Conservation (phyloP, 35 echinoderm and acorn worm species). For the Acanthaster planci region DNA sequence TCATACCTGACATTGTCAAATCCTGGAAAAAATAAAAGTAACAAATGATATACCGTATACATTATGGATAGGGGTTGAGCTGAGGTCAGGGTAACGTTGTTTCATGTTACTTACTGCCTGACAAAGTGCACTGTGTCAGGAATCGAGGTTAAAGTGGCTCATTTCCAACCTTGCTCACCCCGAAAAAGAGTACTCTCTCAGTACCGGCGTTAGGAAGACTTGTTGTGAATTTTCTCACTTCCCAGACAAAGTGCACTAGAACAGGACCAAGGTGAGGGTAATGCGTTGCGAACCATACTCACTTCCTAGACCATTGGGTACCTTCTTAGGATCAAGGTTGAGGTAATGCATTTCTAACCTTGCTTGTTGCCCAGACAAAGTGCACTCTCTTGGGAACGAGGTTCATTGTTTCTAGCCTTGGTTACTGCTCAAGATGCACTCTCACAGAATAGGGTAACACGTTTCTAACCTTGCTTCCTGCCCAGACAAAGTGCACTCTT, state of each 20-base stretch:
- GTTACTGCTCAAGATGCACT: background rate
- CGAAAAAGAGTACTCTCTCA: no score
- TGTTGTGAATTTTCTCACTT: no score
- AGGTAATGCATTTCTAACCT: background rate
- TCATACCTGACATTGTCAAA: conserved; percentile 17
- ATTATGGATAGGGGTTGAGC: no score
- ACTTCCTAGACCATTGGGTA: background rate
- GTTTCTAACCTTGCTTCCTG: conserved; percentile 33
- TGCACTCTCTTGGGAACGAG: background rate
- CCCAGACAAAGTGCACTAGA: background rate
- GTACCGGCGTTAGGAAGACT: no score
- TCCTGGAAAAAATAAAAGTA: conserved; percentile 9
- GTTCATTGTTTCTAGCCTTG: background rate
- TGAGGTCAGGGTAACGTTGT: background rate
- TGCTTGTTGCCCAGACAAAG: background rate
- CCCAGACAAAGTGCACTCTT: conserved; percentile 46
- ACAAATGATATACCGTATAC: background rate
- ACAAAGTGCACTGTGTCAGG: no score
- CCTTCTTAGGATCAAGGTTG: background rate
- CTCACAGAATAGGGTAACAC: no score
- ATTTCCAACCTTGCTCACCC: no score
- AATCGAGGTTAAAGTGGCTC: background rate
- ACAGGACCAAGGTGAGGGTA: background rate
- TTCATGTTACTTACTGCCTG: no score
- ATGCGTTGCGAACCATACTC: background rate